Evolutionary conservation across 1,140 invertebrate species (phyloP), one percentile per base, ranked within the genome.

Genomic region (Zaprionus capensis): DNA sequence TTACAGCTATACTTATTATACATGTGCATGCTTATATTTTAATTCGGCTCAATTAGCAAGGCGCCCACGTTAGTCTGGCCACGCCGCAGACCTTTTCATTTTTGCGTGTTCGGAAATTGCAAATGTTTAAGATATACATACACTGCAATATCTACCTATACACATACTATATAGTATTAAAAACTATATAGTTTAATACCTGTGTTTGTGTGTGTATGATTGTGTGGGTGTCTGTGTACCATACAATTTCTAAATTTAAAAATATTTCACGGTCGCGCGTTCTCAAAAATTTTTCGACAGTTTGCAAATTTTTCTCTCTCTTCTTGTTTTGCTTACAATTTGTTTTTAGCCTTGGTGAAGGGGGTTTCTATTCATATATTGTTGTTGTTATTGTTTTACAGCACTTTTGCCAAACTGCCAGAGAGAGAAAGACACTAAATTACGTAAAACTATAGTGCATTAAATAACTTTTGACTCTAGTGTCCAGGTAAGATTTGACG

Each of bases 191-290:
- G 38, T 49, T 36, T 41, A 56, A 68, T 61, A 56, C 44, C 17
- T 68, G 14, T 58, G 26, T 31, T 17, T 24, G 12, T 64, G 28
- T 49, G 41, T 61, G 9, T 58, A 26, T 31, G n/a, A 17, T 22
- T 59, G 28, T 38, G 55, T 51, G 44, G n/a, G 31, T 56, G 49
- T 34, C 2, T 67, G 68, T 51, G 71, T 72, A 76, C 9, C 76
- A 80, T 69, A 63, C 71, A 75, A 82, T 78, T 64, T 82, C 82
- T 86, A 86, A 87, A 82, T 76, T 87, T 86, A 86, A 86, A 67
- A 73, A 66, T 80, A 68, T 86, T 86, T 76, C 82, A 87, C 76
- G 82, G 82, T 86, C 82, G 72, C 65, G 31, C 36, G 71, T 68
- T 73, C 62, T 56, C 73, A 78, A 84, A 61, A 80, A 44, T 74